phyloP scores from a whole-genome alignment of 92 coral and sea anemone genomes.

The Umimayanthus chanpuru region DNA sequence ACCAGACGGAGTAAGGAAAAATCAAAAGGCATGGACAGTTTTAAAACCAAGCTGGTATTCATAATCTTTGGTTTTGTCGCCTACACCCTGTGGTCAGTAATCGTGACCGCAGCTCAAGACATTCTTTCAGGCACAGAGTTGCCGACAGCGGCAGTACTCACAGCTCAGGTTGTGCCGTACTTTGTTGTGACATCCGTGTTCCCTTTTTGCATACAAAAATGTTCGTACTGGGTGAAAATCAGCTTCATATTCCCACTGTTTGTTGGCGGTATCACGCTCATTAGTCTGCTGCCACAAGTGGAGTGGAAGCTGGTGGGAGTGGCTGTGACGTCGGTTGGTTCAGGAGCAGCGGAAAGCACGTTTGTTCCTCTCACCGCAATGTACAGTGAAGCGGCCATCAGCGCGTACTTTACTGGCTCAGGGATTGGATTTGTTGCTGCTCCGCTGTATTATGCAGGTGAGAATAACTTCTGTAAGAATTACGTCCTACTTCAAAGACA shows the following conservation, averaged over 20 bases:
- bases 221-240: slow-evolving; percentile 41
- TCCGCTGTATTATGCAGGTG: slow-evolving; percentile 20
- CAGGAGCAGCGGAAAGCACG: too few species aligned
- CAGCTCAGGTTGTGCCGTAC: too few species aligned
- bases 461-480: too few species aligned
- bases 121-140: too few species aligned
- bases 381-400: too few species aligned
- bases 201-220: slow-evolving; percentile 53
- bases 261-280: slow-evolving; percentile 53
- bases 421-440: slow-evolving; percentile 13
- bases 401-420: too few species aligned
- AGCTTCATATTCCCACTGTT: slow-evolving; percentile 35
- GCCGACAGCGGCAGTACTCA: too few species aligned
- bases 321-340: too few species aligned
- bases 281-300: slow-evolving; percentile 48
- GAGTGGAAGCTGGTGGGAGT: slow-evolving; percentile 59
- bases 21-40: not conserved
- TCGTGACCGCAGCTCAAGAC: slow-evolving; percentile 59
- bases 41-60: not conserved
- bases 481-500: too few species aligned
- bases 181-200: slow-evolving; percentile 52
- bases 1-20: not conserved
- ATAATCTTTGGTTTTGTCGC: slow-evolving; percentile 29
- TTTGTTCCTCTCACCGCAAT: too few species aligned
- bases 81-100: slow-evolving; percentile 51